Evolutionary conservation across 64 coral and sea anemone genomes (phyloP).

Genomic region (Astreopora myriophthalma): DNA sequence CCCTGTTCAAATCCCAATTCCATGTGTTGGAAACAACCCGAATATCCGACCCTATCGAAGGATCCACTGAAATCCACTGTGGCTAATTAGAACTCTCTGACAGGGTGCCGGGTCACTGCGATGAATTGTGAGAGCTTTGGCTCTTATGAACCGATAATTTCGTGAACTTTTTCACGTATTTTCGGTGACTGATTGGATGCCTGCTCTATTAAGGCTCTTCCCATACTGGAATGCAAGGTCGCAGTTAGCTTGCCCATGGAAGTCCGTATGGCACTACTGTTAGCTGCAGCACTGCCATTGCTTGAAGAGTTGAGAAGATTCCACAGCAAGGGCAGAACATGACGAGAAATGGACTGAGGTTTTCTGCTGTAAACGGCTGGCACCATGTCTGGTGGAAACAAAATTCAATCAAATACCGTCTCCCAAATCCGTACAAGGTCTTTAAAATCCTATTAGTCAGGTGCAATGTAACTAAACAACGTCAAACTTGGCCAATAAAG

Average conservation of each 20-base stretch:
- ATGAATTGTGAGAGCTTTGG: background rate
- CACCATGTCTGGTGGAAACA: constrained; percentile 67
- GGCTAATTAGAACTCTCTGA: background rate
- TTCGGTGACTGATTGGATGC: constrained; percentile 78
- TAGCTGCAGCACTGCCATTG: constrained; percentile 70
- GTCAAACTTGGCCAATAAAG: too few species aligned
- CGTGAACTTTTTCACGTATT: constrained; percentile 77
- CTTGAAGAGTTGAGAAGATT: constrained; percentile 70
- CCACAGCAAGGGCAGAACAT: constrained; percentile 93
- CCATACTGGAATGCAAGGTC: constrained; percentile 86
- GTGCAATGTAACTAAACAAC: too few species aligned
- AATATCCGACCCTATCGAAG: too few species aligned
- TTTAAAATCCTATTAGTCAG: too few species aligned
- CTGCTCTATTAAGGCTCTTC: constrained; percentile 71
- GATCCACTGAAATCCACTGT: too few species aligned
- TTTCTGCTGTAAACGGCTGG: constrained; percentile 77
- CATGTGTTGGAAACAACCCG: too few species aligned
- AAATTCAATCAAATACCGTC: background rate
- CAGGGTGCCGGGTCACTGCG: background rate
- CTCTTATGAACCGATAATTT: constrained; percentile 63
- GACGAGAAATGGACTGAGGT: constrained; percentile 70
- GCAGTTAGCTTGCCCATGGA: constrained; percentile 52
- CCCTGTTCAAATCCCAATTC: too few species aligned
- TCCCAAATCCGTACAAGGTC: too few species aligned
- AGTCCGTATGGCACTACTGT: constrained; percentile 56